Evolutionary conservation across 2,113 vertebrate genomes (phyloP).

Genomic region (Tympanuchus pallidicinctus): DNA sequence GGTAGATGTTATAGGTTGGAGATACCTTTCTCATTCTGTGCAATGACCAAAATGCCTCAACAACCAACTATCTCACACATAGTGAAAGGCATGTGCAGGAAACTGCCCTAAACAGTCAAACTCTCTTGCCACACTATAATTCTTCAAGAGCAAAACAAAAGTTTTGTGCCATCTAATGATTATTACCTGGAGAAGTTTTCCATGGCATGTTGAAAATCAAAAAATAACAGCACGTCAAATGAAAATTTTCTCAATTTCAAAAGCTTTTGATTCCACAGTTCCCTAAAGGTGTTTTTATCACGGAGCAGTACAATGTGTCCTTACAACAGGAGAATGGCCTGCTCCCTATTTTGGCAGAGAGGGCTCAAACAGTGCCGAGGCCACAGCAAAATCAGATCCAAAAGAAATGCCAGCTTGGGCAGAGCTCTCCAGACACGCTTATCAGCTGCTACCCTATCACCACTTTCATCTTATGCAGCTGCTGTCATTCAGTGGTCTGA

Average conservation of each 20-base stretch:
- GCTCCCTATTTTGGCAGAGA: background rate
- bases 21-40: background rate
- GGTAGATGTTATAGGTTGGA: background rate
- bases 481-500: background rate
- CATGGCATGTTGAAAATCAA: background rate
- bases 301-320: background rate
- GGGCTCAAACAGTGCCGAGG: background rate
- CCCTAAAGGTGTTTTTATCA: background rate
- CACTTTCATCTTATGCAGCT: background rate
- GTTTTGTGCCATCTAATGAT: background rate
- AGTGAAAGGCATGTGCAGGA: background rate
- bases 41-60: background rate
- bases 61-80: background rate
- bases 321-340: background rate
- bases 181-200: background rate
- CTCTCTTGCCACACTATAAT: background rate
- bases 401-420: background rate
- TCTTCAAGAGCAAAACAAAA: background rate
- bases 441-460: background rate
- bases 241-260: background rate
- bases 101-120: background rate
- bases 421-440: fast-evolving
- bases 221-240: background rate
- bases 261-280: background rate
- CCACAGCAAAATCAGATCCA: background rate